These are phyloP conservation scores for Lagopus leucura DNA, from an alignment of 2,113 vertebrate species.

Conservation along the genomic window DNA sequence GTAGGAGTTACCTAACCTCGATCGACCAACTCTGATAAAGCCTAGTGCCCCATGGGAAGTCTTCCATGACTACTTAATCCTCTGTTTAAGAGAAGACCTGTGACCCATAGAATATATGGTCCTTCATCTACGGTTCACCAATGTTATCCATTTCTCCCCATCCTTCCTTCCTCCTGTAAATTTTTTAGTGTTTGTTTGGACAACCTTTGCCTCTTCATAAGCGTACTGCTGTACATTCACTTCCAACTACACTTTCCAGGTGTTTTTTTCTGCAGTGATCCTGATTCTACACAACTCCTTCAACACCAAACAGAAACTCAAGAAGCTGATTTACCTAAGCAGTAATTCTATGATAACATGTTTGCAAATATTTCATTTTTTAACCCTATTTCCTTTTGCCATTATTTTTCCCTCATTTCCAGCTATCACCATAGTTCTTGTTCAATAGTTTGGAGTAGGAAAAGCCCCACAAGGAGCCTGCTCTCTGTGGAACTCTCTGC, in stretches of 20 bases:
- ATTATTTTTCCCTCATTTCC: background rate
- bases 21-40: background rate
- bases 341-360: too few relatives aligned
- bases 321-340: background rate
- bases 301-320: background rate
- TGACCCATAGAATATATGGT: background rate
- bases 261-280: background rate
- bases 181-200: background rate
- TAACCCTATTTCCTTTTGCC: background rate
- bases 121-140: background rate
- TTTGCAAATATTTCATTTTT: background rate
- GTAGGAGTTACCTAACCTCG: background rate
- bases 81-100: background rate
- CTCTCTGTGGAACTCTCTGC: background rate
- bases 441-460: background rate
- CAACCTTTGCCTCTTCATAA: background rate
- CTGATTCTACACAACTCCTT: background rate
- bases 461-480: background rate
- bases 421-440: background rate
- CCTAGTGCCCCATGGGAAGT: background rate
- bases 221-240: background rate
- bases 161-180: background rate
- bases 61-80: background rate
- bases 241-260: background rate
- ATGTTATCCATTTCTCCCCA: background rate